Conservation (phyloP, 2,888 invertebrate species). For the Acanthoscelides obtectus region DNA sequence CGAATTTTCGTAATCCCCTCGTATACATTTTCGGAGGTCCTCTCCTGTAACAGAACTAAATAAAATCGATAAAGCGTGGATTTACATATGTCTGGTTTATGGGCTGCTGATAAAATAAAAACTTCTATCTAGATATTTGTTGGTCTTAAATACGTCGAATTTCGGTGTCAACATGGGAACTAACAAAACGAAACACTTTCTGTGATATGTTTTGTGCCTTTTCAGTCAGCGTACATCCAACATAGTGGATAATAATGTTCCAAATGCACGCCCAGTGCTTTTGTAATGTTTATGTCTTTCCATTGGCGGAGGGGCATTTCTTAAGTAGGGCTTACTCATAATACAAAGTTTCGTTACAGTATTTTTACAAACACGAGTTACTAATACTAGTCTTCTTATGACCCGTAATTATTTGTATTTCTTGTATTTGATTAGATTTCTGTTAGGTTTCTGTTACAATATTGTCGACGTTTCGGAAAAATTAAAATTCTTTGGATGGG, state of each 20-base stretch:
- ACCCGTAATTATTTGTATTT: too few relatives aligned
- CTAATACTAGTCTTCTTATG: too few relatives aligned
- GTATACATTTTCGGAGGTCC: neutral
- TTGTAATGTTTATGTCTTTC: slow-evolving; percentile 7
- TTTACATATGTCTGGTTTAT: neutral
- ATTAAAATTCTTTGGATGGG: too few relatives aligned
- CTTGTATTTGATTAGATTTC: too few relatives aligned
- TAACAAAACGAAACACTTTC: slow-evolving; percentile 16
- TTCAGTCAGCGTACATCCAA: neutral
- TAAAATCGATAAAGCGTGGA: neutral
- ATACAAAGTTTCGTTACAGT: too few relatives aligned
- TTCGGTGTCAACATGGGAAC: slow-evolving; percentile 25
- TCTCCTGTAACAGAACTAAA: neutral
- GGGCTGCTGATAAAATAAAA: neutral
- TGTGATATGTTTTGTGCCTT: slow-evolving; percentile 11
- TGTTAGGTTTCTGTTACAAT: too few relatives aligned
- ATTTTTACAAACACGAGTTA: too few relatives aligned
- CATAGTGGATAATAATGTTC: slow-evolving; percentile 22
- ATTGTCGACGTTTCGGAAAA: too few relatives aligned
- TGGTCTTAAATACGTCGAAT: slow-evolving; percentile 26
- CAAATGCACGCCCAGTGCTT: slow-evolving; percentile 16
- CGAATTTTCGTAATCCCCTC: neutral
- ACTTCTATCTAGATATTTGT: slow-evolving; percentile 2
- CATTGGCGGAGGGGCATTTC: neutral
- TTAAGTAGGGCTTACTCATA: too few relatives aligned